A percentile compares a stretch with the other conserved stretches of the same genome.
phyloP scores from a whole-genome alignment of 2,888 invertebrate genomes.

The Diadegma fenestrale region DNA sequence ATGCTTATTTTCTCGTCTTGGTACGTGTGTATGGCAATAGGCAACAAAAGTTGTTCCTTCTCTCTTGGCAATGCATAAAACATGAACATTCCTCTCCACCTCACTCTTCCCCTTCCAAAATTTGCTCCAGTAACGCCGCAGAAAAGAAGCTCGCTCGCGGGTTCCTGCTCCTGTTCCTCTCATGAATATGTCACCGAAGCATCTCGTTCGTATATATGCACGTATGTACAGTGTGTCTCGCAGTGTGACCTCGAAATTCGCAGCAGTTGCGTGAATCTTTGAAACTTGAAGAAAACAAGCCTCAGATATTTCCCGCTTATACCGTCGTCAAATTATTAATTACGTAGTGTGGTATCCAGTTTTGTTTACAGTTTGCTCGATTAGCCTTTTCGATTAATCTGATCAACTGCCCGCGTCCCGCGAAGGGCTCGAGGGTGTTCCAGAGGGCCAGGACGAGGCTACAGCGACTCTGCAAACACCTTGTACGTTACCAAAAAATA shows the following conservation, averaged over 20 bases:
- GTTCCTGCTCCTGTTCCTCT: constrained; percentile 62
- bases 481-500: neutral
- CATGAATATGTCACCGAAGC: constrained; percentile 70
- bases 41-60: constrained; percentile 66
- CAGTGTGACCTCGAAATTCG: neutral
- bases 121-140: constrained; percentile 72
- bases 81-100: constrained; percentile 66
- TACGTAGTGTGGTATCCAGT: too few species aligned
- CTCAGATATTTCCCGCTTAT: neutral
- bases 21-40: constrained; percentile 59
- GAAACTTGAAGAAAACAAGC: neutral
- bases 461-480: neutral
- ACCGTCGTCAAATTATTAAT: neutral
- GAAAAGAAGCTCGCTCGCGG: constrained; percentile 67
- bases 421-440: neutral
- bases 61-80: constrained; percentile 68
- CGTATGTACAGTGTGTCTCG: constrained; percentile 10
- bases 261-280: neutral
- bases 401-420: neutral
- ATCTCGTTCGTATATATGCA: constrained; percentile 17
- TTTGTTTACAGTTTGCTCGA: too few species aligned
- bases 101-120: constrained; percentile 55
- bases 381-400: neutral
- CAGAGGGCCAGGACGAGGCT: neutral
- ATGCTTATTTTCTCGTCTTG: constrained; percentile 38